Percentiles rank a stretch among this genome's conserved stretches.
phyloP scores from a whole-genome alignment of 2,797 vertebrate species.

The Corythornis leucogaster region DNA sequence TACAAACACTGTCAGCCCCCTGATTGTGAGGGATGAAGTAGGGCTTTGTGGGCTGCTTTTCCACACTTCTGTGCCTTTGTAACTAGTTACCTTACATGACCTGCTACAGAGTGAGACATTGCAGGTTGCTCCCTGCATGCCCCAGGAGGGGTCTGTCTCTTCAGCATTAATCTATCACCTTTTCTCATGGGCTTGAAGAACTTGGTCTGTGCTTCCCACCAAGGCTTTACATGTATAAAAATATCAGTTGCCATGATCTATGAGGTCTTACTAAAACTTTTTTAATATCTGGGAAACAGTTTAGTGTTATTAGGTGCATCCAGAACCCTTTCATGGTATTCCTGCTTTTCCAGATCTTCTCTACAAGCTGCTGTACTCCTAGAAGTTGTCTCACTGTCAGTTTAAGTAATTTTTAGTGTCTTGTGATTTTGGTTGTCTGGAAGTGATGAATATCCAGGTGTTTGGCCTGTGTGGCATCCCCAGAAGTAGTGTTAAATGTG shows the following conservation, averaged over 20 bases:
- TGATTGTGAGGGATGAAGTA: background rate
- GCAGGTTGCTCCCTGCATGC: background rate
- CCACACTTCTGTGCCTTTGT: background rate
- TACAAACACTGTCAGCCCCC: background rate
- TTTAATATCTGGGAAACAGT: background rate
- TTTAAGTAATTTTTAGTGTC: background rate
- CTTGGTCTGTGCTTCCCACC: background rate
- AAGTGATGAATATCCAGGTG: background rate
- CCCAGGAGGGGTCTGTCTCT: background rate
- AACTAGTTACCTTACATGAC: background rate
- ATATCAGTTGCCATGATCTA: background rate
- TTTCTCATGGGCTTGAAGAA: fast-evolving
- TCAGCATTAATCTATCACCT: background rate
- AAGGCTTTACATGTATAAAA: background rate
- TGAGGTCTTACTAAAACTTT: background rate
- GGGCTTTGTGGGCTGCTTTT: background rate
- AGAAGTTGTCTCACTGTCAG: background rate
- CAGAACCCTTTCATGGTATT: background rate
- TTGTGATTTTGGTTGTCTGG: background rate
- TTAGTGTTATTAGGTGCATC: background rate
- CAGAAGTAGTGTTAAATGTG: background rate
- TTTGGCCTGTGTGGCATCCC: background rate
- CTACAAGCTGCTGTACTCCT: background rate
- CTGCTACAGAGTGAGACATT: background rate
- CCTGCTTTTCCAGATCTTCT: background rate